A percentile compares a stretch with the other conserved stretches of the same genome.
Conservation (phyloP, 2,888 invertebrate species). For the Thalpophila matura region DNA sequence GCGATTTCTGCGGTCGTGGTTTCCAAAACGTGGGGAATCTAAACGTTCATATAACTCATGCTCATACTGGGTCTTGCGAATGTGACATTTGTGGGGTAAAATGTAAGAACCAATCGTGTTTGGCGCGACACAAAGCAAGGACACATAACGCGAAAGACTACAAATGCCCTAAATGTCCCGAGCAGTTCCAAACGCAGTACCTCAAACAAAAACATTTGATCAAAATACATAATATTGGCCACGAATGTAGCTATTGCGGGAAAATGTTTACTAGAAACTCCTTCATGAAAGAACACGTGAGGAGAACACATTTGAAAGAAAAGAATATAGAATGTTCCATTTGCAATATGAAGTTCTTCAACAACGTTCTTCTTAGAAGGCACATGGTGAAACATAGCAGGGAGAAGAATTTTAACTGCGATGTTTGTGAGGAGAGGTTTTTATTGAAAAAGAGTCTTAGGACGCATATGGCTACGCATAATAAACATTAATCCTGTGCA, state of each 20-base stretch:
- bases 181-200: slow-evolving; percentile 87
- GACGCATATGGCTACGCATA: too few species aligned
- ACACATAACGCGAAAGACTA: slow-evolving; percentile 82
- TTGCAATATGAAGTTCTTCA: slow-evolving; percentile 84
- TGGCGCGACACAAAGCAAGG: slow-evolving; percentile 83
- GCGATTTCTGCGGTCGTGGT: slow-evolving; percentile 83
- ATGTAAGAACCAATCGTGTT: slow-evolving; percentile 81
- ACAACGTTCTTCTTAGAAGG: slow-evolving; percentile 80
- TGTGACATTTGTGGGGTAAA: slow-evolving; percentile 80
- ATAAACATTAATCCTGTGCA: too few species aligned
- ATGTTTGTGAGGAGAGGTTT: too few species aligned
- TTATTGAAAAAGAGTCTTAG: too few species aligned
- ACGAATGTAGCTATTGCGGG: slow-evolving; percentile 82
- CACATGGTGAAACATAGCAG: slow-evolving; percentile 90
- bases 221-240: slow-evolving; percentile 84
- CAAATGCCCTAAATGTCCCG: slow-evolving; percentile 83
- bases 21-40: slow-evolving; percentile 80
- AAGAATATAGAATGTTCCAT: slow-evolving; percentile 84
- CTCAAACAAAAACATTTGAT: slow-evolving; percentile 89
- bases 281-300: slow-evolving; percentile 84
- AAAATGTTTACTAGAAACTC: slow-evolving; percentile 87
- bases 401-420: too few species aligned
- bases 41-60: slow-evolving; percentile 80
- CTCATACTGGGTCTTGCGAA: slow-evolving; percentile 79
- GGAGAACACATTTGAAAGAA: slow-evolving; percentile 86